Evolutionary conservation across 2,113 vertebrate genomes (phyloP).

Genomic region (Platysternon megacephalum): DNA sequence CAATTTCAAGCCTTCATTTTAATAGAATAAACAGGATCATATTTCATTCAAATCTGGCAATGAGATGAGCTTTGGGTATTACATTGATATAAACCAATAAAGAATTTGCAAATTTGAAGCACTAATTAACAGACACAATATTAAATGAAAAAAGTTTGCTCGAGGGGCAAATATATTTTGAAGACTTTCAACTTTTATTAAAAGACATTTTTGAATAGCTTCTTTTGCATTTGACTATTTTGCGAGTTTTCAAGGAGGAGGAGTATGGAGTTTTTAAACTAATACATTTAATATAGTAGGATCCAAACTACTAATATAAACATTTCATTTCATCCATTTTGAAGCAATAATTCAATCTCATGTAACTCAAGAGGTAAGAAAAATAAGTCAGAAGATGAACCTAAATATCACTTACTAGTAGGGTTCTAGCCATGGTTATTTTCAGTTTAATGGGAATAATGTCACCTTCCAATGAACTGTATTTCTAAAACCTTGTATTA

Average conservation of each 20-base stretch:
- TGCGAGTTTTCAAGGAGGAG: conserved; percentile 63
- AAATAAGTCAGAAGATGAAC: conserved; percentile 40
- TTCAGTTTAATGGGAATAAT: background rate
- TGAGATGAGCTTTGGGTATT: conserved; percentile 91
- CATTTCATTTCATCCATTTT: conserved; percentile 46
- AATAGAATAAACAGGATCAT: conserved; percentile 91
- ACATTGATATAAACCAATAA: conserved; percentile 89
- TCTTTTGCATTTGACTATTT: conserved; percentile 76
- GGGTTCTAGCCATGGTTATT: background rate
- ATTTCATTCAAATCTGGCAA: conserved; percentile 92
- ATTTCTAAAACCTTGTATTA: background rate
- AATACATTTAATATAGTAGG: conserved; percentile 53
- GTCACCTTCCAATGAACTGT: background rate
- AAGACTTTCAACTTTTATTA: conserved; percentile 90
- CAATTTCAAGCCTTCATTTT: conserved; percentile 88
- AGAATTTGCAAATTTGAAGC: conserved; percentile 90
- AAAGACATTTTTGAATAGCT: conserved; percentile 81
- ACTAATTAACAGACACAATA: conserved; percentile 92
- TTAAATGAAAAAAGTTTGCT: conserved; percentile 92
- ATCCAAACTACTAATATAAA: conserved; percentile 45
- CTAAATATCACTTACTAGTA: conserved; percentile 25
- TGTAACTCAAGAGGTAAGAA: conserved; percentile 40
- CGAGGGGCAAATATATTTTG: conserved; percentile 88
- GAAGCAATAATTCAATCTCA: conserved; percentile 63
- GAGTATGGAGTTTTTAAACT: conserved; percentile 51